phyloP scores from a whole-genome alignment of 2,797 vertebrate genomes.

The Oceanodroma leucorhoa region DNA sequence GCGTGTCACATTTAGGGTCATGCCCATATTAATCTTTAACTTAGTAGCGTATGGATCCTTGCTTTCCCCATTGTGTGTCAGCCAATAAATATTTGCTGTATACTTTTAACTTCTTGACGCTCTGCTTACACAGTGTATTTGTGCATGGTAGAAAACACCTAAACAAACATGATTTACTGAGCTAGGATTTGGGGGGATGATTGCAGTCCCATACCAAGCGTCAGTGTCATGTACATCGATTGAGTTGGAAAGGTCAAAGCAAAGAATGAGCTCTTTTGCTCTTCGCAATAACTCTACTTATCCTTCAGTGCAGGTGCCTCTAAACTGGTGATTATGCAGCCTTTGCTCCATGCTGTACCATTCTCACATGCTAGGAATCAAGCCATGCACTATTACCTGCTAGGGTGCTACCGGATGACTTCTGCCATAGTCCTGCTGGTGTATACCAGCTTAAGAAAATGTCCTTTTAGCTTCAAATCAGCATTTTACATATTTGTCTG shows the following conservation, averaged over 20 bases:
- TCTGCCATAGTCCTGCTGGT: background rate
- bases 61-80: background rate
- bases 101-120: background rate
- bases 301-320: background rate
- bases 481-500: background rate
- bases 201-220: background rate
- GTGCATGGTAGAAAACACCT: background rate
- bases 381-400: background rate
- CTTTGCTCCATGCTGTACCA: background rate
- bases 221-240: accelerated
- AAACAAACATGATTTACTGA: background rate
- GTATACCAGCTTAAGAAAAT: background rate
- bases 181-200: background rate
- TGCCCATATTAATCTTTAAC: background rate
- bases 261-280: background rate
- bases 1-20: background rate
- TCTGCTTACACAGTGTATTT: background rate
- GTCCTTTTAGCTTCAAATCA: background rate
- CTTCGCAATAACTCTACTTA: background rate
- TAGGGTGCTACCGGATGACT: background rate
- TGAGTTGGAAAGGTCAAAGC: background rate
- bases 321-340: background rate
- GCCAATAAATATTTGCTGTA: background rate
- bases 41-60: background rate
- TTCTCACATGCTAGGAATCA: background rate